A percentile compares a stretch with the other conserved stretches of the same genome.
Conservation (phyloP, 2,113 vertebrate species). For the Oryctolagus cuniculus region mOryCun1.1 NC_091432.1:120861501-120862000, state of each 20-base stretch:
- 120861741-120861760: neutral
- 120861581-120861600: neutral
- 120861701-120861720: neutral
- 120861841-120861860: neutral
- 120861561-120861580: neutral
- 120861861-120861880: neutral
- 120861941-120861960: neutral
- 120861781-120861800: conserved; percentile 17
- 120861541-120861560: neutral
- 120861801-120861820: neutral
- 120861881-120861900: neutral
- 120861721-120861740: neutral
- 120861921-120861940: neutral
- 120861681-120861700: conserved; percentile 25
- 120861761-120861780: conserved; percentile 30
- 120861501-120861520: neutral
- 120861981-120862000: neutral
- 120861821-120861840: neutral
- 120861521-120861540: neutral
- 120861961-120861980: neutral
- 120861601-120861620: neutral
- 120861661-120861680: neutral
- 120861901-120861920: neutral
- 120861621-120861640: conserved; percentile 19
- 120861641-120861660: conserved; percentile 7